phyloP scores from a whole-genome alignment of 2,797 vertebrate species.

The Podargus strigoides region DNA sequence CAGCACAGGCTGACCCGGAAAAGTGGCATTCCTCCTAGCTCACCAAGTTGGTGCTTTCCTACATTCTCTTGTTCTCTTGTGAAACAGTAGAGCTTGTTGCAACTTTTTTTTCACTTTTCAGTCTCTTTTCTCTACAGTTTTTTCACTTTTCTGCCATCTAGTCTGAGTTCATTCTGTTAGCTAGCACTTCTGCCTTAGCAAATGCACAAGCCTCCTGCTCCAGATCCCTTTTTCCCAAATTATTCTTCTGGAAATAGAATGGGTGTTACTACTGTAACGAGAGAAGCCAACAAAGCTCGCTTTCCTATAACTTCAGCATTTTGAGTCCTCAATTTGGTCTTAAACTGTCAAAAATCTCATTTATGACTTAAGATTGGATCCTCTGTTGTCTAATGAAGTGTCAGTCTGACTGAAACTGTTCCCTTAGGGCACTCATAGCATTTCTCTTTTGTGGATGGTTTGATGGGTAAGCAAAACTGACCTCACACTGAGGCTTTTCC shows the following conservation, averaged over 20 bases:
- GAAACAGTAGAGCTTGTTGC: neutral
- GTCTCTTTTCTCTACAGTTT: neutral
- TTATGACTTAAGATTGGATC: neutral
- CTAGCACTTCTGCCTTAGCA: neutral
- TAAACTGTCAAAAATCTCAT: neutral
- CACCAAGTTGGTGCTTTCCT: neutral
- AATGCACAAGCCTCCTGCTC: neutral
- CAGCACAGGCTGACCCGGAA: neutral
- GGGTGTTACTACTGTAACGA: neutral
- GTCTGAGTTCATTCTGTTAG: neutral
- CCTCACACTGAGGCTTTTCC: neutral
- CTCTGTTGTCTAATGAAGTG: neutral
- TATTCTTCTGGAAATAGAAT: neutral
- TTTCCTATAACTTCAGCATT: neutral
- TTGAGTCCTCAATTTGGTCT: neutral
- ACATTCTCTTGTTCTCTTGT: neutral
- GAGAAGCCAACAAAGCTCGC: neutral
- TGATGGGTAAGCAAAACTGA: neutral
- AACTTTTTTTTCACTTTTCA: neutral
- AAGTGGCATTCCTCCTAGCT: neutral
- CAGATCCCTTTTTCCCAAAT: neutral
- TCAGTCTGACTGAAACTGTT: neutral
- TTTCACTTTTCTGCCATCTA: neutral
- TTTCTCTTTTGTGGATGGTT: neutral
- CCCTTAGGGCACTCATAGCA: accelerated